Base-by-base conservation (phyloP, 2,888 invertebrate species). In the Rhimphoctona megacephalus region DNA sequence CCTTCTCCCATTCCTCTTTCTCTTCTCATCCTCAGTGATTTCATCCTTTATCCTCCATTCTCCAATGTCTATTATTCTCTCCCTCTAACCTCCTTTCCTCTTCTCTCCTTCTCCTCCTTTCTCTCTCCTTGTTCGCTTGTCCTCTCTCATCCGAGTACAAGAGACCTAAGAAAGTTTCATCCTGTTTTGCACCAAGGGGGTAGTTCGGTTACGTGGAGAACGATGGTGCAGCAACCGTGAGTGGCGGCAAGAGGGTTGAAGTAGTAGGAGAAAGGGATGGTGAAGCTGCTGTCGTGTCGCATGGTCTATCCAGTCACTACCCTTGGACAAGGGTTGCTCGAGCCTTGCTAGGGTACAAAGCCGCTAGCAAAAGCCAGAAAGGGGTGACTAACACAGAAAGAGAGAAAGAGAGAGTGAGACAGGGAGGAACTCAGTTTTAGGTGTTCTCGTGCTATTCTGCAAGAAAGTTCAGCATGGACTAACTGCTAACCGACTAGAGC, bases 161-260 rank as follows among this genome's bases (percentile, higher is more conserved):
- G 80, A 83, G 86, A 85, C 78, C 78, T 89, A 89, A 89, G 91
- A 92, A 92, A 92, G 90, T 92, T 92, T 91, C 90, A 88, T 89
- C 90, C 90, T 91, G 90, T 92, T 92, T 92, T 91, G 91, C 91
- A 87, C 83, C 57, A 67, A 67, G 80, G 80, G 64, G 67, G 61
- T 81, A 86, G 87, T 86, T 88, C 87, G 66, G 84, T 81, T 82
- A 85, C 82, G 81, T 81, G 76, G 49, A 86, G 67, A 81, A 81
- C 76, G 80, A 81, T 81, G 81, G 67, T 66, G 72, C 72, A 84
- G 83, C 81, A 78, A 87, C 82, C 74, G 79, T 73, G 88, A 86
- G 86, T 83, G 85, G 82, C 82, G 83, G 81, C 82, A 83, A 80
- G 84, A 52, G 57, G 39, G 66, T 46, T 30, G 52, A 43, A 80